phyloP scores from a whole-genome alignment of 2,797 vertebrate species.

The Hyperoplus lanceolatus region DNA sequence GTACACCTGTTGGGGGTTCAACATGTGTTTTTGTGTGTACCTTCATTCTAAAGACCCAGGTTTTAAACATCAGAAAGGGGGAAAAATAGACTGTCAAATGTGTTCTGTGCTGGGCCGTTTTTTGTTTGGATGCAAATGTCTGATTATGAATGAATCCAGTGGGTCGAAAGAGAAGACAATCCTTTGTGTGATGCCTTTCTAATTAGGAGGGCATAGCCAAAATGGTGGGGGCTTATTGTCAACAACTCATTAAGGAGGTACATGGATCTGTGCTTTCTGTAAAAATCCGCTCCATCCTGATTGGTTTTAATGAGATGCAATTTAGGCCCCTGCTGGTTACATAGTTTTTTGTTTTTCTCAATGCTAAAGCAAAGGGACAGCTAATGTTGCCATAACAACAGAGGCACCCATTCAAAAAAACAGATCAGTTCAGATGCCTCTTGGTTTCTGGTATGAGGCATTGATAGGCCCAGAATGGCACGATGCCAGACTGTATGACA shows the following conservation, averaged over 20 bases:
- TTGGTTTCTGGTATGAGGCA: constrained; percentile 32
- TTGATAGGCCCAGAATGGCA: constrained; percentile 46
- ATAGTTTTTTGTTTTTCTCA: constrained; percentile 12
- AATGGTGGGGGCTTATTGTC: constrained; percentile 24
- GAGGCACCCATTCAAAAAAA: constrained; percentile 44
- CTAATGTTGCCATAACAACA: constrained; percentile 48
- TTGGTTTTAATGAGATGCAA: constrained; percentile 53
- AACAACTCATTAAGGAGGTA: constrained; percentile 70
- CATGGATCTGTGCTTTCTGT: constrained; percentile 43
- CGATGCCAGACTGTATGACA: constrained; percentile 21
- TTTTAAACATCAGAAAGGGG: background rate
- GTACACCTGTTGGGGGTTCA: background rate
- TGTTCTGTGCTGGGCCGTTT: constrained; percentile 6
- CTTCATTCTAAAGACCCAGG: background rate
- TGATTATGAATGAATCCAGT: constrained; percentile 51
- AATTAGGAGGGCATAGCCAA: constrained; percentile 54
- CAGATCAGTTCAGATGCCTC: constrained; percentile 35
- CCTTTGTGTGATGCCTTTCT: constrained; percentile 68
- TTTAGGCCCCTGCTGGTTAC: constrained; percentile 15
- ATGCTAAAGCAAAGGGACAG: constrained; percentile 10
- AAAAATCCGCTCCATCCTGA: constrained; percentile 38
- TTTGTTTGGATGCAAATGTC: constrained; percentile 53
- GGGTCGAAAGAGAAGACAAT: constrained; percentile 40
- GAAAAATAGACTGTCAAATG: background rate
- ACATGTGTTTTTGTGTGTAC: background rate